phyloP scores from a whole-genome alignment of 2,113 vertebrate species.

The Mus musculus region GRCm39 chr9:60367501-60368000 shows the following conservation, averaged over 20 bases:
- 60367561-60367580: neutral
- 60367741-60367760: slow-evolving; percentile 75
- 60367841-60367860: slow-evolving; percentile 74
- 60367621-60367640: neutral
- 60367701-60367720: neutral
- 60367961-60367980: slow-evolving; percentile 56
- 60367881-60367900: slow-evolving; percentile 77
- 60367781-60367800: slow-evolving; percentile 77
- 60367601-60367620: neutral
- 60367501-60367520: slow-evolving; percentile 5
- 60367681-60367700: slow-evolving; percentile 13
- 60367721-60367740: slow-evolving; percentile 64
- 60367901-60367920: slow-evolving; percentile 81
- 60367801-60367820: slow-evolving; percentile 80
- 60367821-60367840: slow-evolving; percentile 78
- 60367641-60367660: neutral
- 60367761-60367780: slow-evolving; percentile 74
- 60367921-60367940: slow-evolving; percentile 67
- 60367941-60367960: slow-evolving; percentile 60
- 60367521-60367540: slow-evolving; percentile 13
- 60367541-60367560: neutral
- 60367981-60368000: slow-evolving; percentile 48
- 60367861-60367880: slow-evolving; percentile 79
- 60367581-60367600: neutral
- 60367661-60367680: neutral